phyloP scores from a whole-genome alignment of 2,797 vertebrate species.

The Oceanodroma leucorhoa region DNA sequence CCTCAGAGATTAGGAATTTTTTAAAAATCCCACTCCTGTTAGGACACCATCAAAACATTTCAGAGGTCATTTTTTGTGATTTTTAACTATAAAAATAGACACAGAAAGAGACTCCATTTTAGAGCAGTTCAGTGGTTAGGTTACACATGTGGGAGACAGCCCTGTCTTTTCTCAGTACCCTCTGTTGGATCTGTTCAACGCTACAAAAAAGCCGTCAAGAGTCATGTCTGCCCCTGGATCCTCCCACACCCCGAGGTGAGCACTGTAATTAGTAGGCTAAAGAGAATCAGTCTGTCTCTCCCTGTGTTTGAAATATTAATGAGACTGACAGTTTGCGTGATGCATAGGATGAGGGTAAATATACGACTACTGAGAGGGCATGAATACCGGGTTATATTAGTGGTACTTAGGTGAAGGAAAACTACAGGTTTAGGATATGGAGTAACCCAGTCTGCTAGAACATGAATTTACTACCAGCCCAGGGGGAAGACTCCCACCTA shows the following conservation, averaged over 20 bases:
- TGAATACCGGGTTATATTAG: neutral
- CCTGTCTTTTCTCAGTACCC: neutral
- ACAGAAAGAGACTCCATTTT: neutral
- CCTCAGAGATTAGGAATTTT: neutral
- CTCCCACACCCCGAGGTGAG: neutral
- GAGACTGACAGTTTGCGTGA: neutral
- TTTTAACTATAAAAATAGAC: neutral
- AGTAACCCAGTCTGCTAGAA: neutral
- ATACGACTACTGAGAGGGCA: neutral
- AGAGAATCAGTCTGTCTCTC: neutral
- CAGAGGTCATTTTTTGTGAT: neutral
- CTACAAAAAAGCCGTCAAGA: neutral
- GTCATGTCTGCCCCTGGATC: neutral
- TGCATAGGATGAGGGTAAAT: neutral
- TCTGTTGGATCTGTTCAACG: neutral
- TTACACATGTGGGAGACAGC: neutral
- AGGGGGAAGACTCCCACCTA: neutral
- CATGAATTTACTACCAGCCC: neutral
- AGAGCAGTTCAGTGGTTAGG: neutral
- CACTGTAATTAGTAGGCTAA: neutral
- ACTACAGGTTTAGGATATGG: neutral
- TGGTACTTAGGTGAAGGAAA: neutral
- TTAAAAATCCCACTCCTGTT: neutral
- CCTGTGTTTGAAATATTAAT: neutral
- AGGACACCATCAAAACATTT: neutral